These are phyloP conservation scores for Oriolus oriolus DNA, from an alignment of 2,113 vertebrate species.

Conservation along the genomic window DNA sequence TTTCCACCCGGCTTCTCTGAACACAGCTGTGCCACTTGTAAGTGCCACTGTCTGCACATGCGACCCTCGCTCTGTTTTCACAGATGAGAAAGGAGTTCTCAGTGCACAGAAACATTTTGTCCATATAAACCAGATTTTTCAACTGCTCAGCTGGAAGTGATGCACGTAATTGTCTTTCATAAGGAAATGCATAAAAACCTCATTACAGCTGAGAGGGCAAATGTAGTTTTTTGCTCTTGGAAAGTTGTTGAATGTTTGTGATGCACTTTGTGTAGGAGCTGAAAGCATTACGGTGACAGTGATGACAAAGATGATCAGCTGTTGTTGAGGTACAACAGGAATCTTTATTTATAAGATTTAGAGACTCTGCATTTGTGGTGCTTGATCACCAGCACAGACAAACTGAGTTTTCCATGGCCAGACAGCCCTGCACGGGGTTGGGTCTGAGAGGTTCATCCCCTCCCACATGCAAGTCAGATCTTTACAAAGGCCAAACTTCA, in stretches of 20 bases:
- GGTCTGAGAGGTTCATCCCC: not conserved
- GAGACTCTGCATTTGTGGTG: not conserved
- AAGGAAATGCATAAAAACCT: not conserved
- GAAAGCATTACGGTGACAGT: not conserved
- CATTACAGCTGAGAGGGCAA: not conserved
- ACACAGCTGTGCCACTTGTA: constrained; percentile 39
- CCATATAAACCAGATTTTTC: constrained; percentile 4
- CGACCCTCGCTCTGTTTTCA: constrained; percentile 1
- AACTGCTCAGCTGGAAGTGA: not conserved
- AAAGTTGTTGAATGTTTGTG: not conserved
- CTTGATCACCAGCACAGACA: not conserved
- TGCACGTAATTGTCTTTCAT: not conserved
- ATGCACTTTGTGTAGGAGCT: not conserved
- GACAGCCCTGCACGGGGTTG: not conserved
- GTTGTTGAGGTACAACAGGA: not conserved
- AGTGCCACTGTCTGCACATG: not conserved
- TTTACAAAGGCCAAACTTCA: not conserved
- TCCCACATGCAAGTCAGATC: not conserved
- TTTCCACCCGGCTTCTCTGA: constrained; percentile 55
- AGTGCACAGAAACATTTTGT: not conserved
- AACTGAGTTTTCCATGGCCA: not conserved
- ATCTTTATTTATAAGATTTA: not conserved
- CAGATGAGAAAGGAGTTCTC: constrained; percentile 37
- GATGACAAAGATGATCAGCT: not conserved
- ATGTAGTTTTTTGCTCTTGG: not conserved